Evolutionary conservation across 2,888 invertebrate species (phyloP).

Genomic region (Diarsia brunnea): DNA sequence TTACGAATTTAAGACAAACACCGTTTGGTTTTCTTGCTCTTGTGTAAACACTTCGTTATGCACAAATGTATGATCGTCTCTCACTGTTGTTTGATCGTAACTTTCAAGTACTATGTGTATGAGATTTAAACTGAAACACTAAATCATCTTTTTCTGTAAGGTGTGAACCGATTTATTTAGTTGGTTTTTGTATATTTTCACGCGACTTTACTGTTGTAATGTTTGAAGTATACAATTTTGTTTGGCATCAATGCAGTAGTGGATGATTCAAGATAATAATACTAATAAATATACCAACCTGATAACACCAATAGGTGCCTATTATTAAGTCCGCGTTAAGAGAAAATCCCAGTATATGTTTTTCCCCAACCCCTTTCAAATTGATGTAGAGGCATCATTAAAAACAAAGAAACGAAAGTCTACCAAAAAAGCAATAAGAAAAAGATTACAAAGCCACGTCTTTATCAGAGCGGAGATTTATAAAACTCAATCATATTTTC

Average conservation of each 20-base stretch:
- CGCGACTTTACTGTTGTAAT: not conserved
- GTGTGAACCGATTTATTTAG: not conserved
- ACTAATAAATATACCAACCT: not conserved
- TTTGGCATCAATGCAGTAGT: not conserved
- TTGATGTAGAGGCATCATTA: not conserved
- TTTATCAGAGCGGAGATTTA: conserved; percentile 44
- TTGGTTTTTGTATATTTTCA: not conserved
- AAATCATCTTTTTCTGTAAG: not conserved
- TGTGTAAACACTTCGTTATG: conserved; percentile 39
- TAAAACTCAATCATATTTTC: conserved; percentile 52
- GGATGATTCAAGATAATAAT: not conserved
- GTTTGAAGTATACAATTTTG: not conserved
- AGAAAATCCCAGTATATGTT: not conserved
- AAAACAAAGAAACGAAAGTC: not conserved
- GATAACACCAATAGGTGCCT: not conserved
- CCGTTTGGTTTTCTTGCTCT: conserved; percentile 21
- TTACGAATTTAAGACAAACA: conserved; percentile 51
- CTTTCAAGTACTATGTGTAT: conserved; percentile 12
- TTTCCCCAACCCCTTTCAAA: not conserved
- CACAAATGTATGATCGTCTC: conserved; percentile 13
- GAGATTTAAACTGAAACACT: conserved; percentile 9
- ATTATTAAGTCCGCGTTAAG: not conserved
- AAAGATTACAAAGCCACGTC: conserved; percentile 35
- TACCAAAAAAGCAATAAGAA: conserved; percentile 42
- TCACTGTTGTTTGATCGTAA: conserved; percentile 40